These are phyloP conservation scores for Procavia capensis DNA, from an alignment of 2,113 vertebrate species.

Conservation along the genomic window DNA sequence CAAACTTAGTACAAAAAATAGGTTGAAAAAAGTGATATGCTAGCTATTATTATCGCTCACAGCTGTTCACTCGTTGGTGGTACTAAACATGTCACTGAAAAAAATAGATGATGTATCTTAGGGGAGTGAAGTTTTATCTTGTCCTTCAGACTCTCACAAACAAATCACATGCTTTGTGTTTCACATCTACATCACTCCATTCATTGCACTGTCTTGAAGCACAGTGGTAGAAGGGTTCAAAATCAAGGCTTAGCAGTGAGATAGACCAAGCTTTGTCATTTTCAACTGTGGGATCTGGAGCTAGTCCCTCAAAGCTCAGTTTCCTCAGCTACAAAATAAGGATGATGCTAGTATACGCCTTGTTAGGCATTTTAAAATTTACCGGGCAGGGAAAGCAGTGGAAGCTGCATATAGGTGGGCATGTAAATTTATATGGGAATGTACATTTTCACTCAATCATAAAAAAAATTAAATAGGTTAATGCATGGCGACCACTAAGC, in stretches of 20 bases:
- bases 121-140: background rate
- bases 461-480: background rate
- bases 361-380: background rate
- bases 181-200: background rate
- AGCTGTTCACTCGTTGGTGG: constrained; percentile 47
- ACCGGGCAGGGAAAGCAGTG: no score
- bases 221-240: background rate
- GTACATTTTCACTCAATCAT: no score
- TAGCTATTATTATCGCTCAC: background rate
- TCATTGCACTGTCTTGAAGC: background rate
- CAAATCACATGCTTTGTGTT: background rate
- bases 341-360: background rate
- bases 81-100: background rate
- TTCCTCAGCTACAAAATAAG: background rate
- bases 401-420: no score
- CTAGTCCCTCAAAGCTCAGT: background rate
- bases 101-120: background rate
- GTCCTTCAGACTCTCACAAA: background rate
- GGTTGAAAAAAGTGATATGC: background rate
- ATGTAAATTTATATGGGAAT: no score
- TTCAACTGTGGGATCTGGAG: background rate
- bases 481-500: background rate
- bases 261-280: background rate
- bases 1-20: constrained; percentile 9
- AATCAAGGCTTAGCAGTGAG: background rate